These are phyloP conservation scores for Pseudeuparius sepicola DNA, from an alignment of 2,888 invertebrate genomes.

Conservation along the genomic window DNA sequence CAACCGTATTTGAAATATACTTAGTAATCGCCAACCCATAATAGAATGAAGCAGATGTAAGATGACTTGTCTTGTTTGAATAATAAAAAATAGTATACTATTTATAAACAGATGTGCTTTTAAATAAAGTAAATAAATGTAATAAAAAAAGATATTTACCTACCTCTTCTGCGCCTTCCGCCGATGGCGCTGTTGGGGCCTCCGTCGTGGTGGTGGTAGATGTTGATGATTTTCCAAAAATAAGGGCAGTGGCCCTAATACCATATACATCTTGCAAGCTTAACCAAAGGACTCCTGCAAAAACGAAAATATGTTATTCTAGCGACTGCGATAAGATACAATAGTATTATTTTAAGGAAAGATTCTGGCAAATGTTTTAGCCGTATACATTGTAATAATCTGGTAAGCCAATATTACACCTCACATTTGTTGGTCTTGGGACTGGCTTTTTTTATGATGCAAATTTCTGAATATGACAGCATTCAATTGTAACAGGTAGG, in stretches of 20 bases:
- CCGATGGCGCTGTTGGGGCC: slow-evolving; percentile 25
- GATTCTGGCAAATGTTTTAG: slow-evolving; percentile 7
- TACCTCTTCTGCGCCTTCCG: slow-evolving; percentile 35
- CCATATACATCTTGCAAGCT: slow-evolving; percentile 45
- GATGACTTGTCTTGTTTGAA: no score
- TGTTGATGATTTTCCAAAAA: slow-evolving; percentile 48
- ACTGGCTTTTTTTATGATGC: no score
- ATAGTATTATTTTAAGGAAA: neutral
- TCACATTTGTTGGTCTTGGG: slow-evolving; percentile 1
- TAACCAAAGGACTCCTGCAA: slow-evolving; percentile 40
- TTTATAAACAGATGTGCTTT: no score
- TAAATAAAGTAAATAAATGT: no score
- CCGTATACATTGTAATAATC: neutral
- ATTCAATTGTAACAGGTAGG: no score
- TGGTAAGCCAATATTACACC: neutral
- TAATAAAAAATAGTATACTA: no score
- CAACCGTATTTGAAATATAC: no score
- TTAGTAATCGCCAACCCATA: no score
- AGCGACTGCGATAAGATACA: neutral
- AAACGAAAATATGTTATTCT: slow-evolving; percentile 9
- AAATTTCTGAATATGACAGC: no score
- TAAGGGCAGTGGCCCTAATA: slow-evolving; percentile 50
- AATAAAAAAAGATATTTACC: no score
- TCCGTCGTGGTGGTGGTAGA: slow-evolving; percentile 42
- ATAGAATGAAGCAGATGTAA: no score